phyloP scores from a whole-genome alignment of 1,140 invertebrate species.

The Drosophila takahashii region DNA sequence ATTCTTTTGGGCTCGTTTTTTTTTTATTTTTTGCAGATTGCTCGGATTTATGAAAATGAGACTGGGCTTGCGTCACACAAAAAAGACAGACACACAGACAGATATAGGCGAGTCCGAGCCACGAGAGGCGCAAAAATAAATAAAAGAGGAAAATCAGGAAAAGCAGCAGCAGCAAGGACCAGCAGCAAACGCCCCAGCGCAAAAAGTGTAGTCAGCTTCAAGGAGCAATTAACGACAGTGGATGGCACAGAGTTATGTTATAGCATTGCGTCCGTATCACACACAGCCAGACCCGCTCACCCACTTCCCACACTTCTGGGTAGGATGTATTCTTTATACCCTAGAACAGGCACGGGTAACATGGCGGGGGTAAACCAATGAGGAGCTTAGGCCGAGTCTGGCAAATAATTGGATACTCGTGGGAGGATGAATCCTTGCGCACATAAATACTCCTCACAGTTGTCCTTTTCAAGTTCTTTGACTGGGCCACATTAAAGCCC shows the following conservation, averaged over 20 bases:
- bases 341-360: slow-evolving; percentile 8
- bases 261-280: slow-evolving; percentile 66
- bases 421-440: slow-evolving; percentile 32
- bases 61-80: slow-evolving; percentile 64
- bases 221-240: slow-evolving; percentile 81
- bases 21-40: slow-evolving; percentile 38
- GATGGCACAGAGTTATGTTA: slow-evolving; percentile 73
- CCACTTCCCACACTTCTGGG: slow-evolving; percentile 5
- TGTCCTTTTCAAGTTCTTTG: slow-evolving; percentile 43
- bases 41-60: slow-evolving; percentile 79
- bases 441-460: slow-evolving; percentile 40
- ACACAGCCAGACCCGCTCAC: slow-evolving; percentile 47
- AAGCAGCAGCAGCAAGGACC: neutral
- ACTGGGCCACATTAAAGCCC: slow-evolving; percentile 37
- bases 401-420: slow-evolving; percentile 47
- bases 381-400: slow-evolving; percentile 46
- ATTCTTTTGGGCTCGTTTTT: slow-evolving; percentile 26
- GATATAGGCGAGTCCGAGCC: slow-evolving; percentile 26
- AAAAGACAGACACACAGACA: slow-evolving; percentile 29
- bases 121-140: slow-evolving; percentile 44
- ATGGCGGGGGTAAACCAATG: slow-evolving; percentile 42
- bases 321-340: slow-evolving; percentile 39
- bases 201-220: slow-evolving; percentile 78
- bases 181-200: slow-evolving; percentile 16
- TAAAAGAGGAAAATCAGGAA: slow-evolving; percentile 43